These are phyloP conservation scores for Dorcus parallelipipedus DNA, from an alignment of 2,888 invertebrate species.

Conservation along the genomic window DNA sequence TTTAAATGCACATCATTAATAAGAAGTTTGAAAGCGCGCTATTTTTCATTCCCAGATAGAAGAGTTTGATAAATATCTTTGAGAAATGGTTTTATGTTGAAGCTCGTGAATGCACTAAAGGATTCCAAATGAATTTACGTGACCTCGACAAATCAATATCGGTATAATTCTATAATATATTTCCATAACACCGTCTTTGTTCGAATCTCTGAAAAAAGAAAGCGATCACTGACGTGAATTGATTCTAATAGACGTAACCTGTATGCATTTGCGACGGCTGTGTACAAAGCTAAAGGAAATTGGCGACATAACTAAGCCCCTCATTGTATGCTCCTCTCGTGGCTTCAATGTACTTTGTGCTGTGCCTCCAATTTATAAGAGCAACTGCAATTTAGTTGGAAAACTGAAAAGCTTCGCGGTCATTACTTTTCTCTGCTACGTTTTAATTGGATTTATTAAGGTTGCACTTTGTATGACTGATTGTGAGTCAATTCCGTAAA, in stretches of 20 bases:
- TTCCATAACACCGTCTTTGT: not conserved
- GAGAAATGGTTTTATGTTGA: not conserved
- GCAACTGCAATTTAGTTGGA: not conserved
- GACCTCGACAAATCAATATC: not conserved
- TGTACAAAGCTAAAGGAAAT: constrained; percentile 28
- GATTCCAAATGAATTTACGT: not conserved
- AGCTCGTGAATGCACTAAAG: not conserved
- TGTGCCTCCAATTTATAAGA: not conserved
- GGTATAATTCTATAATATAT: not conserved
- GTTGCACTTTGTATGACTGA: not conserved
- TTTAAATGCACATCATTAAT: not conserved
- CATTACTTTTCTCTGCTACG: not conserved
- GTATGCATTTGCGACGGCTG: constrained; percentile 18
- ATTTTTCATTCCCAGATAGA: not conserved
- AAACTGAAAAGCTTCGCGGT: constrained; percentile 1
- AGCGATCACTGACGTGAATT: not conserved
- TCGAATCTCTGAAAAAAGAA: not conserved
- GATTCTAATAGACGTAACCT: not conserved
- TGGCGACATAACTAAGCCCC: constrained; percentile 30
- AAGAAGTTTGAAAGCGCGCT: not conserved
- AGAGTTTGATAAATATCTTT: not conserved
- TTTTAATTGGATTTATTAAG: constrained; percentile 2
- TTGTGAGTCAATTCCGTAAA: too few species aligned
- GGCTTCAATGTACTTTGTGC: not conserved
- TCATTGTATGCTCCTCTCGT: constrained; percentile 17